Conservation (phyloP, 2,888 invertebrate species). For the Scaptomyza cyrtandrae region DNA sequence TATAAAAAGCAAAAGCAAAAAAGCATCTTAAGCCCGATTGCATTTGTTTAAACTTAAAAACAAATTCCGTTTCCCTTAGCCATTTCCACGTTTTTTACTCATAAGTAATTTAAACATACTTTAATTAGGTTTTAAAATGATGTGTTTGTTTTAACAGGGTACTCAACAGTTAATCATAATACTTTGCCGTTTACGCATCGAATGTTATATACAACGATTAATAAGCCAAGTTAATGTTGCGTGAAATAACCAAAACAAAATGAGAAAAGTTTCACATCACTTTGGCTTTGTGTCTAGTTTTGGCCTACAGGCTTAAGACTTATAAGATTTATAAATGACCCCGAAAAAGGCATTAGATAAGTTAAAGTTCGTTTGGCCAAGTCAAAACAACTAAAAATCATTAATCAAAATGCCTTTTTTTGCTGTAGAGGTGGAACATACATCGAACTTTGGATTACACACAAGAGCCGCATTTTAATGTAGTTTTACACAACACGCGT, state of each 20-base stretch:
- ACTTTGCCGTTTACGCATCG: background rate
- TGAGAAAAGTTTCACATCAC: slow-evolving; percentile 73
- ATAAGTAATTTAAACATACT: background rate
- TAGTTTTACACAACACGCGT: slow-evolving; percentile 4
- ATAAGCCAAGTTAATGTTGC: slow-evolving; percentile 75
- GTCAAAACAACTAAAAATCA: slow-evolving; percentile 47
- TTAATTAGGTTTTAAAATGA: background rate
- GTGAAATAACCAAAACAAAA: slow-evolving; percentile 71
- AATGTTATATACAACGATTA: slow-evolving; percentile 61
- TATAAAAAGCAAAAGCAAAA: no score
- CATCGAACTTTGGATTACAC: slow-evolving; percentile 2
- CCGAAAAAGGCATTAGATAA: slow-evolving; percentile 7
- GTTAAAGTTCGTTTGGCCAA: slow-evolving; percentile 46
- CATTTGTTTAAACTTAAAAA: no score
- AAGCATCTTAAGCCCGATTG: no score
- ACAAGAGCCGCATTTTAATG: background rate
- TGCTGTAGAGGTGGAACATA: background rate
- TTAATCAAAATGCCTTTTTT: slow-evolving; percentile 60
- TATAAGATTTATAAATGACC: slow-evolving; percentile 74
- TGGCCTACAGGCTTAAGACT: slow-evolving; percentile 24
- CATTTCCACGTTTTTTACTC: no score
- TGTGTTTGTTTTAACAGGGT: background rate
- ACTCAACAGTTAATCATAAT: background rate
- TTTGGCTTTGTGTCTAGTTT: slow-evolving; percentile 29
- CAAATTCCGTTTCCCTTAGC: no score